Conservation (phyloP, 2,797 vertebrate genomes). For the Esox masquinongy region DNA sequence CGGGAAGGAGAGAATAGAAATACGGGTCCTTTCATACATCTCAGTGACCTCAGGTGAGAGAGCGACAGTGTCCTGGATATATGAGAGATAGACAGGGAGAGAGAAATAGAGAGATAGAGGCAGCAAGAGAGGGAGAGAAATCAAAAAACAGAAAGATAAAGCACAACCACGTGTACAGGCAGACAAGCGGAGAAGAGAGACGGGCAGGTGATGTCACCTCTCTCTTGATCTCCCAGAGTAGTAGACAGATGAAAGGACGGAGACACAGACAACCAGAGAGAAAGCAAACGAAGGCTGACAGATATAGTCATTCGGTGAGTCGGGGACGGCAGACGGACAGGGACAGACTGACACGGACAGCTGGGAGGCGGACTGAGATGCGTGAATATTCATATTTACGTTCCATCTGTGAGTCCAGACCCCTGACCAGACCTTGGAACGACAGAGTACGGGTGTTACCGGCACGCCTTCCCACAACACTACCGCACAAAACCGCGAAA, state of each 20-base stretch:
- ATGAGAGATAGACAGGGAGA: conserved; percentile 2
- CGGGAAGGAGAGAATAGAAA: conserved; percentile 57
- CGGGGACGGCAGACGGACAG: not conserved
- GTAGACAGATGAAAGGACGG: conserved; percentile 10
- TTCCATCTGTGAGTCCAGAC: conserved; percentile 75
- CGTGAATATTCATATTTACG: conserved; percentile 80
- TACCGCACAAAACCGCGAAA: conserved; percentile 9
- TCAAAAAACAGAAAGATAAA: not conserved
- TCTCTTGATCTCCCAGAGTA: conserved; percentile 7
- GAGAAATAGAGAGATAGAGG: not conserved
- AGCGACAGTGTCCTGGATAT: conserved; percentile 20
- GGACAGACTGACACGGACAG: not conserved
- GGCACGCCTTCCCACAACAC: conserved; percentile 46
- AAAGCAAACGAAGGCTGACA: not conserved
- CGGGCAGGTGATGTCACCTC: conserved; percentile 4
- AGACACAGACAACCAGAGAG: not conserved
- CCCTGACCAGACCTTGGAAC: conserved; percentile 79
- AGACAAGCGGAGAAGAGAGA: not conserved
- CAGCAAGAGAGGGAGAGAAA: not conserved
- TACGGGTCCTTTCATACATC: conserved; percentile 73
- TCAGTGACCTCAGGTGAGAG: conserved; percentile 66
- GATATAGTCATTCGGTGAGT: not conserved
- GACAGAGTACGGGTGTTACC: conserved; percentile 74
- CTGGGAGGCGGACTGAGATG: conserved; percentile 71
- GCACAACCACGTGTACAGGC: not conserved